Conservation (phyloP, 2,888 invertebrate genomes). For the Agrotis exclamationis region DNA sequence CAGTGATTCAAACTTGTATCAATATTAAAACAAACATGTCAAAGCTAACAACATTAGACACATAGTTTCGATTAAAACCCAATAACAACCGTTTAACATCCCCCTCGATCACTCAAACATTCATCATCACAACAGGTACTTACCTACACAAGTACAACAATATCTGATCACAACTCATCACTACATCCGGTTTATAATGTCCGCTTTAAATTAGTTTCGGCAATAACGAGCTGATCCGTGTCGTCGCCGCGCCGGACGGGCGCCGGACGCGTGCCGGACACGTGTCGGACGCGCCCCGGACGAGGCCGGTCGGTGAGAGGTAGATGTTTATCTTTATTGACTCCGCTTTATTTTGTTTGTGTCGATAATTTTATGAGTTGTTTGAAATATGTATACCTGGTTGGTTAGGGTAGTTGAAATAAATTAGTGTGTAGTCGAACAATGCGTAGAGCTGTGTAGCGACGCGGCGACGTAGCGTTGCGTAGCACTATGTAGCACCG, state of each 20-base stretch:
- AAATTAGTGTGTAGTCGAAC: background rate
- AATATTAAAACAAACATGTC: background rate
- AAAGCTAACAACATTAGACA: background rate
- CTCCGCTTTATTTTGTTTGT: conserved; percentile 35
- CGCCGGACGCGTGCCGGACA: conserved; percentile 62
- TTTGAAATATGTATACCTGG: background rate
- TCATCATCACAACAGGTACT: conserved; percentile 27
- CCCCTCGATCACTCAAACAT: conserved; percentile 29
- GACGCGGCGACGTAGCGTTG: background rate
- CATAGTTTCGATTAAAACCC: conserved; percentile 1
- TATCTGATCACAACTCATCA: conserved; percentile 42
- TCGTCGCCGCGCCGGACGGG: conserved; percentile 54
- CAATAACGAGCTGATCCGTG: conserved; percentile 62
- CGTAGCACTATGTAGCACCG: background rate
- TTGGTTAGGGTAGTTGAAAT: background rate
- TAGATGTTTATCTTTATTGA: conserved; percentile 62
- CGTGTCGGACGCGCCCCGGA: conserved; percentile 25
- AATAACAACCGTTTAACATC: conserved; percentile 12
- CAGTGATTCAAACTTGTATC: background rate
- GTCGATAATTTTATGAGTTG: background rate
- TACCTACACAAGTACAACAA: conserved; percentile 8
- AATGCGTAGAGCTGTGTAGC: no score
- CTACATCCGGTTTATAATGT: conserved; percentile 52
- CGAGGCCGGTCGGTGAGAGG: conserved; percentile 26
- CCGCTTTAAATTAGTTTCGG: conserved; percentile 38